A percentile compares a stretch with the other conserved stretches of the same genome.
Evolutionary conservation across 2,888 invertebrate genomes (phyloP).

Genomic region (Steinernema carpocapsae): DNA sequence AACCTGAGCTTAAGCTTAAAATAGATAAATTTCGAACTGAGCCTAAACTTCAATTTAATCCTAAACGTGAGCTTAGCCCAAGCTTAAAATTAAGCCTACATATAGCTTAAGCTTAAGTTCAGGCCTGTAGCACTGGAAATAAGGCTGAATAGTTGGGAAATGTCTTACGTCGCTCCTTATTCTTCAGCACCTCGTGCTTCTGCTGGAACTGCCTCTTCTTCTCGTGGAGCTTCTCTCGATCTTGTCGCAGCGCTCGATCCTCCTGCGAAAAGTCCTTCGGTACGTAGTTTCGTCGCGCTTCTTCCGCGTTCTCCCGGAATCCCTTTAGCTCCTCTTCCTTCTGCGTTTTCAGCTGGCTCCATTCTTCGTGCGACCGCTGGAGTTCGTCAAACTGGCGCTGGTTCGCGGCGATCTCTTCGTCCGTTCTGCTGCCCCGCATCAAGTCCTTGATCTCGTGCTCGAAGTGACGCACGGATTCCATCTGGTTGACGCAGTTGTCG

Average conservation of each 20-base stretch:
- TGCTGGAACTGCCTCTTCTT: neutral
- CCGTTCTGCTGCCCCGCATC: neutral
- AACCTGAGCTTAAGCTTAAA: no score
- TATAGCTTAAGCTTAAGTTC: no score
- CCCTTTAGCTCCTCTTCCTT: neutral
- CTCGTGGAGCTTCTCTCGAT: neutral
- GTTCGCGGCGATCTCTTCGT: slow-evolving; percentile 10
- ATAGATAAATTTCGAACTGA: no score
- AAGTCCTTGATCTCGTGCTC: neutral
- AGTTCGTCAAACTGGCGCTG: neutral
- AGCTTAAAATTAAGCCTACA: no score
- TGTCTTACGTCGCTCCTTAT: neutral
- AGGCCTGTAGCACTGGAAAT: neutral
- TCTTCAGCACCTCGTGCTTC: neutral
- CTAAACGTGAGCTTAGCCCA: no score
- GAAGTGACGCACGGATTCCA: neutral
- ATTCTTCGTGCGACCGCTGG: slow-evolving; percentile 25
- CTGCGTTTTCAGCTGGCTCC: slow-evolving; percentile 37
- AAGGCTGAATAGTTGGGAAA: neutral
- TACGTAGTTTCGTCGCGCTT: slow-evolving; percentile 29
- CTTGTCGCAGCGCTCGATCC: slow-evolving; percentile 21
- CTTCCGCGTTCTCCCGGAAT: slow-evolving; percentile 30
- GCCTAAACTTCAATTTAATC: no score
- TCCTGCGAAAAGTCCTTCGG: neutral
- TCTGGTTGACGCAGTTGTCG: neutral